Evolutionary conservation across 1,140 invertebrate genomes (phyloP), one percentile per base, ranked within the genome.

Genomic region (Drosophila jambulina): DNA sequence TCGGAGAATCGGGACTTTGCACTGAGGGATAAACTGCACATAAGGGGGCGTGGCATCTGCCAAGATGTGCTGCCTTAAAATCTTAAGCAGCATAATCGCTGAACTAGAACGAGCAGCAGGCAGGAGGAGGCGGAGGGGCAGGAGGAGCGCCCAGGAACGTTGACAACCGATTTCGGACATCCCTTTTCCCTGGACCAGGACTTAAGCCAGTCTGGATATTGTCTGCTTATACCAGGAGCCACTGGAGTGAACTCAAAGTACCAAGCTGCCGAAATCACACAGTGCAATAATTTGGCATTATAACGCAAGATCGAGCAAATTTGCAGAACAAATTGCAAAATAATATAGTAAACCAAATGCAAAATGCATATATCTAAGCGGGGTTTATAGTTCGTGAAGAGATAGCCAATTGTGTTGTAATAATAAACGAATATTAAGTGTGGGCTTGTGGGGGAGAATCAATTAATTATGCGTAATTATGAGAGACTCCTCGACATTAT

Each of bases 11-110:
- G 40, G 23, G 38, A 38, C 5, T 17, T 17, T 43, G 42, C 42
- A 36, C 45, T 15, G 43, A 9, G 12, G 65, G 17, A 53, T 53
- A 34, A 36, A 27, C 38, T 71, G 63, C 64, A 70, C 67, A 67
- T 45, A 68, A 54, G 51, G 42, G 65, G 69, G 27, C 65, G 32
- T 71, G 69, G 25, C 53, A 17, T 9, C 40, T 36, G 36, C 53
- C 45, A 60, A 74, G 67, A 43, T 40, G 43, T 40, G 43, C 58
- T 71, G 74, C 72, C 75, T 78, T 74, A 56, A 68, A 80, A 59
- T 81, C 82, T 78, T 85, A 67, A 68, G 84, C 63, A 68, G 71
- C 65, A 70, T 74, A 86, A 72, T 82, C 67, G 75, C 75, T 86
- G 80, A 82, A 83, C 76, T 80, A 77, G 77, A 77, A 62, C 78